Evolutionary conservation across 2,888 invertebrate species (phyloP).

Genomic region (Acronicta alni): DNA sequence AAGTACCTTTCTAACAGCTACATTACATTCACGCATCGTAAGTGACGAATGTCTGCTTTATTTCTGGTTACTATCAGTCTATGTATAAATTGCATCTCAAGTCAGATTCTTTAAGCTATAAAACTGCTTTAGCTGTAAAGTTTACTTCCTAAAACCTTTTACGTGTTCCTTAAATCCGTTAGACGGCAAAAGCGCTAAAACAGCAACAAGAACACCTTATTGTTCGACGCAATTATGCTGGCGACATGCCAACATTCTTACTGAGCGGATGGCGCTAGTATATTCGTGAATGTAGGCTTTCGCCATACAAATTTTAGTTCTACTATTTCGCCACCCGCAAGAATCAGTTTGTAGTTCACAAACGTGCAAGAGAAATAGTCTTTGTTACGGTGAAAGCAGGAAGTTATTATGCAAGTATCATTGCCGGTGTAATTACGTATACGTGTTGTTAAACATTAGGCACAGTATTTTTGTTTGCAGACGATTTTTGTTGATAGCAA

Average conservation of each 20-base stretch:
- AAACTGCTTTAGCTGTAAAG: not conserved
- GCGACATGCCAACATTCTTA: constrained; percentile 20
- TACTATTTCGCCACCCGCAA: constrained; percentile 51
- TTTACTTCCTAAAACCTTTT: constrained; percentile 6
- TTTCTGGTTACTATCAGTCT: no score
- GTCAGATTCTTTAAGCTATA: no score
- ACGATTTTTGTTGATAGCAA: constrained; percentile 27
- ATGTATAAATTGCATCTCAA: no score
- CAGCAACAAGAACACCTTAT: constrained; percentile 42
- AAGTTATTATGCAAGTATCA: constrained; percentile 80
- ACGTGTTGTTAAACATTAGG: constrained; percentile 48
- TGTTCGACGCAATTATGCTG: constrained; percentile 48
- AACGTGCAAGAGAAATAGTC: constrained; percentile 60
- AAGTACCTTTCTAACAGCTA: no score
- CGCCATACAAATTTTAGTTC: constrained; percentile 42
- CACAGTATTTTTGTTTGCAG: constrained; percentile 33
- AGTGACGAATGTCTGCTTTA: no score
- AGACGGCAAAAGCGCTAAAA: constrained; percentile 19
- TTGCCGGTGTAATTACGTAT: constrained; percentile 65
- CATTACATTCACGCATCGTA: no score
- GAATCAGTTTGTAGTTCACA: constrained; percentile 52
- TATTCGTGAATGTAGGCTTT: constrained; percentile 10
- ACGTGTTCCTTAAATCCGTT: constrained; percentile 16
- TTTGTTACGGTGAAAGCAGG: constrained; percentile 82
- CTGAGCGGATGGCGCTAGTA: constrained; percentile 45